Evolutionary conservation across 2,113 vertebrate genomes (phyloP), one percentile per base, ranked within the genome.

Genomic region (Herpetotheres cachinnans): DNA sequence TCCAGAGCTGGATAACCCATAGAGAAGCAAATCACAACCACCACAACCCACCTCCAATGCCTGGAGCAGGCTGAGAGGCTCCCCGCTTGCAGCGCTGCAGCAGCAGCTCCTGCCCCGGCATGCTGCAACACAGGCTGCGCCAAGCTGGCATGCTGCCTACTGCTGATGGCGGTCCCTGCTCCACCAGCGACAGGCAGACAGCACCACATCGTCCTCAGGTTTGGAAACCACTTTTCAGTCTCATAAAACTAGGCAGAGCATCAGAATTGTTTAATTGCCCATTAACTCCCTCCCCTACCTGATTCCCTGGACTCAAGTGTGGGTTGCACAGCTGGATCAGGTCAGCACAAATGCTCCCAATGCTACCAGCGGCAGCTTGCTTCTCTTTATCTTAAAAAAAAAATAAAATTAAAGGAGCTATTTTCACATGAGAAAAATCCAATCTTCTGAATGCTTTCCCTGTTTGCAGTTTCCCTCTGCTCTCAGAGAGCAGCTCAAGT

Each of bases 191-290:
- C 1, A 2, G 17, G 59, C 54, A 63, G 77, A 15, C 30, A 47
- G 78, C 50, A 65, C 13, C 0, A 0, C 0, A 0, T 55, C 44
- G 36, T 18, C 62, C 36, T 72, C 52, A 9, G 29, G 18, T 61
- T 42, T 10, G 13, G 69, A 61, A 93, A 47, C 25, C 25, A 19
- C 61, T 56, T 34, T 54, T 27, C 42, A 78, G 25, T 13, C 81
- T 82, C 3, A 0, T 20, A 61, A 56, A 86, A 72, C 54, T 17
- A 78, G 52, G 29, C 36, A 82, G 54, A 63, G 54, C 71, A 79
- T 13, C 36, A 5, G 0, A 25, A 54, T 47, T 63, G 56, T 7
- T 16, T 73, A 29, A 52, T 7, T 34, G 30, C 22, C 38, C 36
- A 34, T 36, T 56, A 58, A 69, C 26, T 44, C 7, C 14, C 10